Evolutionary conservation across 2,113 vertebrate genomes (phyloP), one percentile per base, ranked within the genome.

Genomic region (Atherinomorus stipes): DNA sequence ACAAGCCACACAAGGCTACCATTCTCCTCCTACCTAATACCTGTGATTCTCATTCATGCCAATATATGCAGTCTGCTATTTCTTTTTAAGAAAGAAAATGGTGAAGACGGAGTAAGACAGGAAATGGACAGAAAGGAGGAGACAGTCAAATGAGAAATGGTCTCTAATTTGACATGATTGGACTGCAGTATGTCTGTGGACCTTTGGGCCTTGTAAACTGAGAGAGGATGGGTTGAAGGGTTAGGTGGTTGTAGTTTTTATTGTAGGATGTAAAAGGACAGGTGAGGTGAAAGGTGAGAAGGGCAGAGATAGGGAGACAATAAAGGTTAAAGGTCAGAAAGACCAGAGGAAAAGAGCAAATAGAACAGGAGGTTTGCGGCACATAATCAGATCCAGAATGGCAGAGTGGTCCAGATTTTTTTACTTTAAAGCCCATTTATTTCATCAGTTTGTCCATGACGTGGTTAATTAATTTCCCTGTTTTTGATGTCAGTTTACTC

Each of bases 131-230:
- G 63, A 49, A 1, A 2, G 37, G 25, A 52, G 13, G 38, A 67
- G 71, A 66, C 16, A 31, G 50, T 68, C 60, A 76, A 38, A 75
- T n/a, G 26, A 79, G 28, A 54, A 11, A 13, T 51, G 73, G 63
- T 47, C 44, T 12, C 23, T 70, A 77, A 81, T 83, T 74, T 78
- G 76, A 80, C 70, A 57, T 82, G 75, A 90, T 84, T 78, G 66
- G 64, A 58, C 40, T 62, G 42, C 61, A 58, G 78, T 42, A 66
- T 44, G 60, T 71, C 10, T 15, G 1, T 49, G 60, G 80, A 80
- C 22, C 64, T 47, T 12, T 53, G 71, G 71, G 65, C 50, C 73
- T 71, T 52, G 77, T 76, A 80, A 72, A 51, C 45, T 28, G 28
- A 6, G 28, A 0, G 61, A 62, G 68, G 37, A 34, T 45, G 57